Percentiles rank a stretch among this genome's conserved stretches.
phyloP scores from a whole-genome alignment of 2,888 invertebrate genomes.

The Meta bourneti region DNA sequence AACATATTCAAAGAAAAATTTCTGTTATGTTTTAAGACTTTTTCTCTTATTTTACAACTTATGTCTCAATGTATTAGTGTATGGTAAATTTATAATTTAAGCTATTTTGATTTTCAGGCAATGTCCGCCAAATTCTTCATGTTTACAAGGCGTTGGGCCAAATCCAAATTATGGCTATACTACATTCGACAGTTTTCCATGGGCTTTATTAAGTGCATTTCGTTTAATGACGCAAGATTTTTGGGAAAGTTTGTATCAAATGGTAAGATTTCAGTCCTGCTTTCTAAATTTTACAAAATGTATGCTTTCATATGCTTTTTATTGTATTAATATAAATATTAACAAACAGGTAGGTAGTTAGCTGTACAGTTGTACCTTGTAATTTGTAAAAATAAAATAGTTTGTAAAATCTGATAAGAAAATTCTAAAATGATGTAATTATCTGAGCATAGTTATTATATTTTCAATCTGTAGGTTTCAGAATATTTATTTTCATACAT shows the following conservation, averaged over 20 bases:
- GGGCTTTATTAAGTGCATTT: constrained; percentile 98
- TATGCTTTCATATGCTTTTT: not conserved
- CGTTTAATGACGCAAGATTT: constrained; percentile 99
- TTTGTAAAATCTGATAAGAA: too few relatives aligned
- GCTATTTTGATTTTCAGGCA: constrained; percentile 81
- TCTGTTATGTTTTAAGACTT: too few relatives aligned
- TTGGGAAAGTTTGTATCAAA: constrained; percentile 99
- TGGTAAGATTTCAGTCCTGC: constrained; percentile 82
- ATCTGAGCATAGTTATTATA: too few relatives aligned
- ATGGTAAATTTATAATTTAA: not conserved
- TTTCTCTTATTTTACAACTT: too few relatives aligned
- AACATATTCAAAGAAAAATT: too few relatives aligned
- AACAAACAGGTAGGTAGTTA: too few relatives aligned
- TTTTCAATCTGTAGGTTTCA: too few relatives aligned
- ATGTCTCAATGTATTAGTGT: not conserved
- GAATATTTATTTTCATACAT: too few relatives aligned
- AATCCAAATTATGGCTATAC: constrained; percentile 99
- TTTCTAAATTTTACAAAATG: not conserved
- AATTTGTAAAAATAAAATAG: too few relatives aligned
- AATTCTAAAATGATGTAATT: too few relatives aligned
- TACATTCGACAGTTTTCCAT: constrained; percentile 98
- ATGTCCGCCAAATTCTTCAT: constrained; percentile 92
- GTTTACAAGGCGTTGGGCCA: constrained; percentile 93
- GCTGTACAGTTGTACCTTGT: too few relatives aligned
- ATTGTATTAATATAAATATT: too few relatives aligned